Evolutionary conservation across 2,113 vertebrate species (phyloP), one percentile per base, ranked within the genome.

Genomic region (Garra rufa): DNA sequence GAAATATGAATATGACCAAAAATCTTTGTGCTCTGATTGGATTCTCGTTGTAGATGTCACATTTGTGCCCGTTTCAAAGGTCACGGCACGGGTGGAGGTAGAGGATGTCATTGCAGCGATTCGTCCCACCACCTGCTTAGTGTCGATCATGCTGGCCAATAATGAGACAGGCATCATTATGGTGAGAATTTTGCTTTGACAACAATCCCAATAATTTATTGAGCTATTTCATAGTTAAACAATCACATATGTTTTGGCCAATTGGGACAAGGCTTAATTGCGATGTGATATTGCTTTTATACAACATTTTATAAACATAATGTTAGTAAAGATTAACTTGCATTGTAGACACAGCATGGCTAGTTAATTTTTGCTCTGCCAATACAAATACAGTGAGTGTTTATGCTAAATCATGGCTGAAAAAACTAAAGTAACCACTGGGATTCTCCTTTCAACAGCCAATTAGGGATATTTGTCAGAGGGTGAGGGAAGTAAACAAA

Each of bases 91-190:
- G 19, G 95, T 93, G 0, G 96, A 99, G 86, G 96, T 94, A 1
- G 95, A 97, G 0, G 96, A 98, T 13, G 9, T 98, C 30, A 82
- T 99, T 0, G 93, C 96, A 0, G 94, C 95, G 0, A 34, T 99
- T 80, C 94, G 95, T 70, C 96, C 97, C 0, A 92, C 94, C 92
- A 99, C 98, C 0, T 97, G 98, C 91, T 94, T 99, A 1, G 91
- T 99, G 88, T 97, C 97, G 17, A 8, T 99, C 85, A 99, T 99
- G 98, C 76, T 99, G 91, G 98, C 98, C 85, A 99, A 99, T 88
- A 99, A 99, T 0, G 98, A 99, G 93, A 99, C 98, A 0, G 98
- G 98, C 0, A 87, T 98, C 61, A 65, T 99, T 86, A 99, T 99
- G 98, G 98, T 99, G 90, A 95, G 92, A 38, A 10, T 17, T 6